phyloP scores from a whole-genome alignment of 2,113 vertebrate genomes.

The Charina bottae region DNA sequence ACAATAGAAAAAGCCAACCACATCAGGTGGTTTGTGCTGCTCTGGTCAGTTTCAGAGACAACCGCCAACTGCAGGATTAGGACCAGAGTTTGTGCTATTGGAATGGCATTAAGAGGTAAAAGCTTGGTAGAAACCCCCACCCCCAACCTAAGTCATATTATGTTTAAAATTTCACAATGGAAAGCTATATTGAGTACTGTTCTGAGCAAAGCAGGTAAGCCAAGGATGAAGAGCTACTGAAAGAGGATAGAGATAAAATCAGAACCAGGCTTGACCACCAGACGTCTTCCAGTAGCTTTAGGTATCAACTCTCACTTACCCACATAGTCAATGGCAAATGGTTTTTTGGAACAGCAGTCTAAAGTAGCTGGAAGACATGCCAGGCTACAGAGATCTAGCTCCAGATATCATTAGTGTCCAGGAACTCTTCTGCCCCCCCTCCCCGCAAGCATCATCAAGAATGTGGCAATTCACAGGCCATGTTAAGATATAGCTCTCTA shows the following conservation, averaged over 20 bases:
- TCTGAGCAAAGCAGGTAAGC: not conserved
- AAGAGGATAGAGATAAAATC: not conserved
- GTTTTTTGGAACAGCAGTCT: not conserved
- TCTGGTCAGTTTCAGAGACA: conserved; percentile 55
- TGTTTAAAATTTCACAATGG: not conserved
- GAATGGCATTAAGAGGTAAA: conserved; percentile 4
- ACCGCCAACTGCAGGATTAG: conserved; percentile 3
- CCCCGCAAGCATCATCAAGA: not conserved
- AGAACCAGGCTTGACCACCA: not conserved
- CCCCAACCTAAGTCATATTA: not conserved
- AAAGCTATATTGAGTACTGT: not conserved
- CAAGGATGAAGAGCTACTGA: not conserved
- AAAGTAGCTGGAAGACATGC: not conserved
- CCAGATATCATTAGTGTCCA: too few species aligned
- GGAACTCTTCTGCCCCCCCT: not conserved
- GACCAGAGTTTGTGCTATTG: not conserved
- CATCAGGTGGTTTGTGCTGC: conserved; percentile 68
- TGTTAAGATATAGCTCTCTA: not conserved
- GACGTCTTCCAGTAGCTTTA: not conserved
- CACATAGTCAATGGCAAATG: not conserved
- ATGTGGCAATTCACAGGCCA: not conserved
- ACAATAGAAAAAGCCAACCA: conserved; percentile 56
- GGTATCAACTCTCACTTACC: not conserved
- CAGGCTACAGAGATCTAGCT: not conserved
- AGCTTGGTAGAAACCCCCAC: not conserved